Percentiles rank a stretch among this genome's conserved stretches.
phyloP scores from a whole-genome alignment of 2,113 vertebrate genomes.

The Rhadina sibilatrix region DNA sequence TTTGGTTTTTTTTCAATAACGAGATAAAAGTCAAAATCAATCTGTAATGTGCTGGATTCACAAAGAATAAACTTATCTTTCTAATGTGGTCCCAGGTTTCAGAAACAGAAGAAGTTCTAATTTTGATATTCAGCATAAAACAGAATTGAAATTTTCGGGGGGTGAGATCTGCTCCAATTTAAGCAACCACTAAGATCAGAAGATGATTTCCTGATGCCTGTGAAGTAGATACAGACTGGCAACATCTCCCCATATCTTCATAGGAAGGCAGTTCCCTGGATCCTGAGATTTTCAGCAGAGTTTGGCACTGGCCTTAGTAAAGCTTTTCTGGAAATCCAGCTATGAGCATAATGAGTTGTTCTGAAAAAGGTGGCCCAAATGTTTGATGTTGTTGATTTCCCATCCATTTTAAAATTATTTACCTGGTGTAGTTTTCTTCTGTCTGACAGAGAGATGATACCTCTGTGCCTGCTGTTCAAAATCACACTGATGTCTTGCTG shows the following conservation, averaged over 20 bases:
- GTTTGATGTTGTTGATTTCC: background rate
- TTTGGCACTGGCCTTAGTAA: background rate
- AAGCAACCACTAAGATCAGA: background rate
- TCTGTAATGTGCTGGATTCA: background rate
- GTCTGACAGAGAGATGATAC: background rate
- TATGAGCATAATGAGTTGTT: background rate
- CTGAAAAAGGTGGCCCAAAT: background rate
- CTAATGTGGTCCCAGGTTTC: background rate
- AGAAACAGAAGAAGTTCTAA: background rate
- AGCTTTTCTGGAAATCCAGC: background rate
- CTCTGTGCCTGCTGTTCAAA: background rate
- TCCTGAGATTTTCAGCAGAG: background rate
- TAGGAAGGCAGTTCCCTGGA: background rate
- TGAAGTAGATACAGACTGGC: background rate
- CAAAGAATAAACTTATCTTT: background rate
- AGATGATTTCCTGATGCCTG: background rate
- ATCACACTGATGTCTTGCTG: background rate
- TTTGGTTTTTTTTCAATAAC: background rate
- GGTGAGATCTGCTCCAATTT: background rate
- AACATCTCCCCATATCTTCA: background rate
- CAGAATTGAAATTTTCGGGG: accelerated
- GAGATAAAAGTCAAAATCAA: background rate
- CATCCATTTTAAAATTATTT: background rate
- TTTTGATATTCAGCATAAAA: background rate
- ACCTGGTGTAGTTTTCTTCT: background rate